Percentiles rank a stretch among this genome's conserved stretches.
phyloP scores from a whole-genome alignment of 1,140 invertebrate genomes.

The Ctenoplectra terminalis region DNA sequence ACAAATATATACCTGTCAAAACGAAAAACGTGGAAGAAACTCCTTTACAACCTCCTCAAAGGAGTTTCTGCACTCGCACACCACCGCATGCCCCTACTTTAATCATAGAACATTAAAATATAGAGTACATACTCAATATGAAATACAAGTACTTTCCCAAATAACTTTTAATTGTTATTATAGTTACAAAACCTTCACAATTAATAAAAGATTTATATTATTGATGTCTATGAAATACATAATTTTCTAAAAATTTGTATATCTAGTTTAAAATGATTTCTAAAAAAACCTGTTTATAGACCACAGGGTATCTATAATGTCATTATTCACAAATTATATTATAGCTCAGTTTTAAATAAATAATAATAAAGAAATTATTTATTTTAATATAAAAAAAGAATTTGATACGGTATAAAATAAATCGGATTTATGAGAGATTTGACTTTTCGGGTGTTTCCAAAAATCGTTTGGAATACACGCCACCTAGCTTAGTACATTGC shows the following conservation, averaged over 20 bases:
- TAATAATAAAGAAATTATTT: too few species aligned
- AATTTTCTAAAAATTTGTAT: neutral
- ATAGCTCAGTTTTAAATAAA: neutral
- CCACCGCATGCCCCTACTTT: constrained; percentile 33
- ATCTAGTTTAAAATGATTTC: neutral
- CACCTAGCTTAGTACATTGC: constrained; percentile 24
- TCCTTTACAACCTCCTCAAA: constrained; percentile 49
- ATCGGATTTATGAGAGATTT: neutral
- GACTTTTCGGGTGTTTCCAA: constrained; percentile 31
- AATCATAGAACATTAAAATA: constrained; percentile 9
- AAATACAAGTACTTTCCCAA: neutral
- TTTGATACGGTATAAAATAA: neutral
- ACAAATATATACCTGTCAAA: constrained; percentile 53
- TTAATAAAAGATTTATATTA: neutral
- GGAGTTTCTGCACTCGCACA: constrained; percentile 46
- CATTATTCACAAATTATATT: neutral
- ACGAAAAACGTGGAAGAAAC: constrained; percentile 55
- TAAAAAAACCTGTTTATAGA: neutral
- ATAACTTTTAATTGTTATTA: neutral
- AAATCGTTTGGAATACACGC: constrained; percentile 8
- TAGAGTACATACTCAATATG: neutral
- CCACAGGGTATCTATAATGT: neutral
- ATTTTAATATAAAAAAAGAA: neutral
- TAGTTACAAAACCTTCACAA: too few species aligned
- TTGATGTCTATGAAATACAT: neutral